Evolutionary conservation across 2,113 vertebrate genomes (phyloP).

Genomic region (human): DNA sequence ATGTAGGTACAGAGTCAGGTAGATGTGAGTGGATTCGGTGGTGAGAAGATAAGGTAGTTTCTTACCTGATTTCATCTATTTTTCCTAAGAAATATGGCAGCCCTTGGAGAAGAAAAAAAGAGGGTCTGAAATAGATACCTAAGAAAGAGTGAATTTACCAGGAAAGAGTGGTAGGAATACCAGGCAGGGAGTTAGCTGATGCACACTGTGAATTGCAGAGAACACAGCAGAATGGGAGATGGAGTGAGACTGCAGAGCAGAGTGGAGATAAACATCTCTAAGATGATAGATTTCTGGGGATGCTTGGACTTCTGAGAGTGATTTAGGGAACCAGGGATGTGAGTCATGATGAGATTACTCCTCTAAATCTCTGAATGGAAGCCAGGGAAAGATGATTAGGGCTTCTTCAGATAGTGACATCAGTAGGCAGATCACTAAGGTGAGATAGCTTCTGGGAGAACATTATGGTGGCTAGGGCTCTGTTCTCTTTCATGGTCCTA

Average conservation of each 20-base stretch:
- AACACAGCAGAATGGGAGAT: background rate
- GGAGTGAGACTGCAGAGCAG: too few species aligned
- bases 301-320: background rate
- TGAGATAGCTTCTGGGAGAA: background rate
- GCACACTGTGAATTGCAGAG: background rate
- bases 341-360: background rate
- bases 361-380: background rate
- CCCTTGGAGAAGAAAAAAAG: background rate
- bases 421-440: background rate
- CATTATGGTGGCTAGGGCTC: background rate
- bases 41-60: background rate
- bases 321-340: background rate
- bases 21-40: background rate
- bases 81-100: background rate
- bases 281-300: background rate
- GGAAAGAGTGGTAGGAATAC: background rate
- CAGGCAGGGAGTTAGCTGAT: background rate
- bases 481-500: background rate
- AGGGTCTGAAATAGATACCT: background rate
- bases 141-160: background rate
- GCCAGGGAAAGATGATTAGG: background rate
- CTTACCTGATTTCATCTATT: background rate
- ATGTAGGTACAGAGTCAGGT: background rate
- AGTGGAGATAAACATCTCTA: rapidly evolving
- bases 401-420: background rate